Conservation (phyloP, 2,113 vertebrate species). For the Plotosus lineatus region DNA sequence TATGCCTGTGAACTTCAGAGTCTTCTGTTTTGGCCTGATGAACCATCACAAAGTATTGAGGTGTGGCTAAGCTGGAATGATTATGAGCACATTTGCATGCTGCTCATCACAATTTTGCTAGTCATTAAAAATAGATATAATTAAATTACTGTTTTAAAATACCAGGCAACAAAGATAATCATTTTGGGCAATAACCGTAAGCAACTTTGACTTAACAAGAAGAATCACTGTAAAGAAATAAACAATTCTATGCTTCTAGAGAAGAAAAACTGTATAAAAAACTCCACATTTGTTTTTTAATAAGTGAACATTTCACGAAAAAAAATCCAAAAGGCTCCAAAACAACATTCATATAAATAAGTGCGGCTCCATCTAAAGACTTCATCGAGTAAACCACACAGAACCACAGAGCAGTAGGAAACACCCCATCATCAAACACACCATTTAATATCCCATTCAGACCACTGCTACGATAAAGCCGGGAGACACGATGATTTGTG, state of each 20-base stretch:
- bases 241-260: background rate
- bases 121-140: background rate
- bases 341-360: conserved; percentile 38
- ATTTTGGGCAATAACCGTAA: background rate
- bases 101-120: background rate
- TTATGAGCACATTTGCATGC: background rate
- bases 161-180: background rate
- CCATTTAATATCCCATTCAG: conserved; percentile 39
- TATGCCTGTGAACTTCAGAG: background rate
- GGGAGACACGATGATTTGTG: conserved; percentile 43
- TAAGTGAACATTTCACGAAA: conserved; percentile 35
- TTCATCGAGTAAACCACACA: conserved; percentile 49
- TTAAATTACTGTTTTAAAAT: conserved; percentile 1
- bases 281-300: background rate
- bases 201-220: background rate
- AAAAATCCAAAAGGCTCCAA: conserved; percentile 15
- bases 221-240: conserved; percentile 1
- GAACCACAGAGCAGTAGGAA: conserved; percentile 46
- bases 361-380: conserved; percentile 41
- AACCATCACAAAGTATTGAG: too few species aligned
- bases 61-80: background rate
- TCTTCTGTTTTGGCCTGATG: background rate
- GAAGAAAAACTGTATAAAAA: background rate
- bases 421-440: conserved; percentile 54
- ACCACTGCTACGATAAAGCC: conserved; percentile 54